These are phyloP conservation scores for Spongia lamella DNA, from an alignment of 37 sponge, comb jelly and placozoan genomes.

Conservation along the genomic window DNA sequence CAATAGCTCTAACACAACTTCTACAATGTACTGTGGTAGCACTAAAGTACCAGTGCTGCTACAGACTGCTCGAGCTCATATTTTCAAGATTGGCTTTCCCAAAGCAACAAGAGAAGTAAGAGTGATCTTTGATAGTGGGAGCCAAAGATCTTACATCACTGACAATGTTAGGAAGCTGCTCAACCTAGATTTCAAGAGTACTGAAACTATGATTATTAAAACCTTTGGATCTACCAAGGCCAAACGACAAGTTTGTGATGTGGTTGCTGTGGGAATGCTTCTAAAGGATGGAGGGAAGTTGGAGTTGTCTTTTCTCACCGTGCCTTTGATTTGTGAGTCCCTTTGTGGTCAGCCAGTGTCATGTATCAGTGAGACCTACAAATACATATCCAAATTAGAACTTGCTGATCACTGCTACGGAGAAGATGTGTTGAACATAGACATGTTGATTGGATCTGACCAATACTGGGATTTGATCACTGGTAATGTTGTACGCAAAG, in stretches of 20 bases:
- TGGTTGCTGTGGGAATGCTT: not conserved
- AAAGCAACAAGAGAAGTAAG: not conserved
- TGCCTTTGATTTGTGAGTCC: conserved; percentile 20
- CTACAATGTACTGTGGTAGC: too few relatives aligned
- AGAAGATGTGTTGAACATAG: not conserved
- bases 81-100: conserved; percentile 4
- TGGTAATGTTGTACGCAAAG: not conserved
- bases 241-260: not conserved
- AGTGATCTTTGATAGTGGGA: conserved; percentile 27
- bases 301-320: not conserved
- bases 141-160: conserved; percentile 16
- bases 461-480: conserved; percentile 23
- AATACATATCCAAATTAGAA: conserved; percentile 5
- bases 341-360: conserved; percentile 1
- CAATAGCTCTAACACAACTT: too few relatives aligned
- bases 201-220: not conserved
- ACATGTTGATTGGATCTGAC: conserved; percentile 33
- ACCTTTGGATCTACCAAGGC: conserved; percentile 9
- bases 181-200: not conserved
- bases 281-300: not conserved
- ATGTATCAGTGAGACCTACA: not conserved
- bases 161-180: not conserved
- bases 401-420: not conserved
- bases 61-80: conserved; percentile 11
- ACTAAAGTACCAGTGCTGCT: conserved; percentile 11